Evolutionary conservation across 2,113 vertebrate genomes (phyloP).

Genomic region (Carassius carassius): DNA sequence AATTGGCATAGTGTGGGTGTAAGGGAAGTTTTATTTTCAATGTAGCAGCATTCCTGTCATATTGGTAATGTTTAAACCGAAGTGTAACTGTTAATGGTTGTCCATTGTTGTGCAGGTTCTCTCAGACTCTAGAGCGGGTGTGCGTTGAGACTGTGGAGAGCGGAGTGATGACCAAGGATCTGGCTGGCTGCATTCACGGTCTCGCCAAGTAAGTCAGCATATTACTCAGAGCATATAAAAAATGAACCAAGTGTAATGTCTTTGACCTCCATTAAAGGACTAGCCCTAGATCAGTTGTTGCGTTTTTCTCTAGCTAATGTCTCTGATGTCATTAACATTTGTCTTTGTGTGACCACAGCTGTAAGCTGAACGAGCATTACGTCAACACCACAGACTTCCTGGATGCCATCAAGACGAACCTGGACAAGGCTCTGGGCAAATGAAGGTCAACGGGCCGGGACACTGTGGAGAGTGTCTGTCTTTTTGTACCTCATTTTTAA

Average conservation of each 20-base stretch:
- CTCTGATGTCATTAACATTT: slow-evolving; percentile 1
- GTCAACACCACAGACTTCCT: slow-evolving; percentile 98
- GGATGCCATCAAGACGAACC: slow-evolving; percentile 92
- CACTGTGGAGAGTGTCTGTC: slow-evolving; percentile 57
- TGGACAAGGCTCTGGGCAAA: slow-evolving; percentile 92
- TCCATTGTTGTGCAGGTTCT: slow-evolving; percentile 77
- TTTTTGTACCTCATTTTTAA: slow-evolving; percentile 85
- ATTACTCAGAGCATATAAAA: neutral
- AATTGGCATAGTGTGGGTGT: neutral
- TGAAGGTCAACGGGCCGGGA: slow-evolving; percentile 67
- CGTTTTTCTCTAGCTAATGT: neutral
- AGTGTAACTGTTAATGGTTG: neutral
- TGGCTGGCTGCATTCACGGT: slow-evolving; percentile 95
- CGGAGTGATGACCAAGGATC: slow-evolving; percentile 95
- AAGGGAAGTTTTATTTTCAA: neutral
- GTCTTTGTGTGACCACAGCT: slow-evolving; percentile 70
- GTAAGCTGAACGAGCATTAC: slow-evolving; percentile 93
- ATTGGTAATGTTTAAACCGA: neutral
- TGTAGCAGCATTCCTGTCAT: neutral
- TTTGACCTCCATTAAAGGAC: slow-evolving; percentile 13
- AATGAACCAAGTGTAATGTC: neutral
- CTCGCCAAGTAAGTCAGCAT: slow-evolving; percentile 85
- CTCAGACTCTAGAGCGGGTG: slow-evolving; percentile 90
- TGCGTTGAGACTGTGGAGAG: slow-evolving; percentile 94
- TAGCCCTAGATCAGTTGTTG: neutral